Evolutionary conservation across 1,140 invertebrate genomes (phyloP).

Genomic region (Habropoda laboriosa): DNA sequence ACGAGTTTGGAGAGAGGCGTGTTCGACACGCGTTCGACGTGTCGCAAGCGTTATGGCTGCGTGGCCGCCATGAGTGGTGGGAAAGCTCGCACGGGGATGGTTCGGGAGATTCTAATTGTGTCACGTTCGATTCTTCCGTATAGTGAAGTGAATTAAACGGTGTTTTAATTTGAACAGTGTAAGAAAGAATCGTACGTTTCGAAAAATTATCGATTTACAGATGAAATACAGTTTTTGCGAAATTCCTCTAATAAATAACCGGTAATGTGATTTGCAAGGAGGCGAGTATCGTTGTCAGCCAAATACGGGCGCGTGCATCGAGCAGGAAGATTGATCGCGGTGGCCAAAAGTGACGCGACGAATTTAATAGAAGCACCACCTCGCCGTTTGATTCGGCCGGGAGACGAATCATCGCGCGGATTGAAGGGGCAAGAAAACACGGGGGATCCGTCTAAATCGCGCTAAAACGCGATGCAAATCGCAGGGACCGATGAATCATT

Average conservation of each 20-base stretch:
- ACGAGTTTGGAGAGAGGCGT: neutral
- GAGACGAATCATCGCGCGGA: neutral
- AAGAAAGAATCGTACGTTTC: too few species aligned
- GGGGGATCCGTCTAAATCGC: constrained; percentile 16
- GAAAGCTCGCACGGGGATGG: too few species aligned
- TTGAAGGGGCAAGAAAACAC: neutral
- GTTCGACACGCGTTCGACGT: neutral
- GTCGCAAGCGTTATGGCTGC: neutral
- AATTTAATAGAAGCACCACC: neutral
- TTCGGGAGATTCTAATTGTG: too few species aligned
- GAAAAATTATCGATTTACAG: too few species aligned
- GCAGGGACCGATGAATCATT: constrained; percentile 27
- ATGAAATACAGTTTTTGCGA: neutral
- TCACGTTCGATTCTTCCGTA: too few species aligned
- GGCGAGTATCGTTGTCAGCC: neutral
- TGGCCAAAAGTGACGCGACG: neutral
- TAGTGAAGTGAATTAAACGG: too few species aligned
- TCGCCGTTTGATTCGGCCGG: neutral
- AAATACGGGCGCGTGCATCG: neutral
- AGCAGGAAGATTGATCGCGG: constrained; percentile 30
- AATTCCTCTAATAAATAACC: neutral
- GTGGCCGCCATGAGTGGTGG: constrained; percentile 3
- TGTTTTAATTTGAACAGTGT: too few species aligned
- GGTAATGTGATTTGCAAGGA: neutral
- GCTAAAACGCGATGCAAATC: constrained; percentile 49